phyloP scores from a whole-genome alignment of 2,888 invertebrate species.

The Aricia artaxerxes region DNA sequence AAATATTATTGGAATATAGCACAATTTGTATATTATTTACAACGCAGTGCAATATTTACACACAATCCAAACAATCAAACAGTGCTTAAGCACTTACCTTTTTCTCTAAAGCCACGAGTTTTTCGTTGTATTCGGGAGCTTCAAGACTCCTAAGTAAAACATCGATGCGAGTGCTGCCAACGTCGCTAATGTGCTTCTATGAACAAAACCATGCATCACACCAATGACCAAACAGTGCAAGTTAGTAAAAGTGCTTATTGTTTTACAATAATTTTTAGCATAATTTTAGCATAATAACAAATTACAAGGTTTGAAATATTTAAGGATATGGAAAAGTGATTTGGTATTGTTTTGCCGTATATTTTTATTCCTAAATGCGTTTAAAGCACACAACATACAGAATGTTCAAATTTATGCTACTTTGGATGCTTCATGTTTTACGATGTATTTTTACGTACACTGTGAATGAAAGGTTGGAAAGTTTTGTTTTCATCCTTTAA shows the following conservation, averaged over 20 bases:
- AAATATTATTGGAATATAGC: conserved; percentile 42
- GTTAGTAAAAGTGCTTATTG: conserved; percentile 51
- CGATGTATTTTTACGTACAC: neutral
- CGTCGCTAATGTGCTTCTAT: conserved; percentile 69
- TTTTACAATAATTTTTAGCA: neutral
- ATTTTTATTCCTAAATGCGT: neutral
- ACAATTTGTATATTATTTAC: neutral
- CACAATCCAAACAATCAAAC: conserved; percentile 9
- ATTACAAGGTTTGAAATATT: no score
- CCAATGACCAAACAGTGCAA: conserved; percentile 50
- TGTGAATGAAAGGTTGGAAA: neutral
- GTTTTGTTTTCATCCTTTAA: neutral
- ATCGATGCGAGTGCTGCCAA: conserved; percentile 59
- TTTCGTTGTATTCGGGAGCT: conserved; percentile 73
- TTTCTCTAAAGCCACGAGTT: conserved; percentile 69
- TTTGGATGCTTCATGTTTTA: no score
- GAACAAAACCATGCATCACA: conserved; percentile 71
- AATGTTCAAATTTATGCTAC: no score
- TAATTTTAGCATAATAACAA: no score
- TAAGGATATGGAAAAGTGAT: no score
- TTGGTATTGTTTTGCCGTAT: no score
- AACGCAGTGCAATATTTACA: conserved; percentile 6
- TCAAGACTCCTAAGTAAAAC: conserved; percentile 64
- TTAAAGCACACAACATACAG: neutral
- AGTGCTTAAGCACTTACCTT: conserved; percentile 57